Conservation (phyloP, 1,140 invertebrate genomes). For the Acyrthosiphon pisum region DNA sequence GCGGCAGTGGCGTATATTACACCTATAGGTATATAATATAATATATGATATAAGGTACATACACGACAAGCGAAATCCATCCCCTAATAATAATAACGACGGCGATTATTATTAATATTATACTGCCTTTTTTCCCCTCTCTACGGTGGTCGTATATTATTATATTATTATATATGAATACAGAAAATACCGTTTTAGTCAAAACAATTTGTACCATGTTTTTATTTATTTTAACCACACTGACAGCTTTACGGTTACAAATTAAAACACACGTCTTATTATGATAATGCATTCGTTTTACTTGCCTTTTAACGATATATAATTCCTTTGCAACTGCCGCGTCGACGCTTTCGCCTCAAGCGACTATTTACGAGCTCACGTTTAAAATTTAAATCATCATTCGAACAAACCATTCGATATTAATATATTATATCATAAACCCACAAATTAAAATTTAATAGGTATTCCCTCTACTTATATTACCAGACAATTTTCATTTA, state of each 20-base stretch:
- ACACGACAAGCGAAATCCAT: conserved; percentile 26
- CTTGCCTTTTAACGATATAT: not conserved
- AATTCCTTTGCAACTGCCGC: conserved; percentile 8
- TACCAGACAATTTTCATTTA: not conserved
- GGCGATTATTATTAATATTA: conserved; percentile 33
- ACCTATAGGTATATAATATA: not conserved
- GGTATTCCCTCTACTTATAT: not conserved
- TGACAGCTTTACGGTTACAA: conserved; percentile 37
- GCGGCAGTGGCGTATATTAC: not conserved
- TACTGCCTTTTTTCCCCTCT: not conserved
- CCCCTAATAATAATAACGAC: conserved; percentile 34
- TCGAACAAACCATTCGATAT: not conserved
- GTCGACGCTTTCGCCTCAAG: not conserved
- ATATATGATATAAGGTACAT: not conserved
- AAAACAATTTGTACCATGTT: conserved; percentile 12
- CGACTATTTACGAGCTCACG: not conserved
- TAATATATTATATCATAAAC: not conserved
- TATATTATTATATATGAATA: not conserved
- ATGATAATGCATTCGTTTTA: not conserved
- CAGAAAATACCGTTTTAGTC: conserved; percentile 22
- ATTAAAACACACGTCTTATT: conserved; percentile 23
- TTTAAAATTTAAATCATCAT: not conserved
- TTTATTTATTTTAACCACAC: not conserved
- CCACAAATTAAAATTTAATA: not conserved
- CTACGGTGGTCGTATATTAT: not conserved